These are phyloP conservation scores for Augiades crinisus DNA, from an alignment of 2,888 invertebrate genomes.

Conservation along the genomic window DNA sequence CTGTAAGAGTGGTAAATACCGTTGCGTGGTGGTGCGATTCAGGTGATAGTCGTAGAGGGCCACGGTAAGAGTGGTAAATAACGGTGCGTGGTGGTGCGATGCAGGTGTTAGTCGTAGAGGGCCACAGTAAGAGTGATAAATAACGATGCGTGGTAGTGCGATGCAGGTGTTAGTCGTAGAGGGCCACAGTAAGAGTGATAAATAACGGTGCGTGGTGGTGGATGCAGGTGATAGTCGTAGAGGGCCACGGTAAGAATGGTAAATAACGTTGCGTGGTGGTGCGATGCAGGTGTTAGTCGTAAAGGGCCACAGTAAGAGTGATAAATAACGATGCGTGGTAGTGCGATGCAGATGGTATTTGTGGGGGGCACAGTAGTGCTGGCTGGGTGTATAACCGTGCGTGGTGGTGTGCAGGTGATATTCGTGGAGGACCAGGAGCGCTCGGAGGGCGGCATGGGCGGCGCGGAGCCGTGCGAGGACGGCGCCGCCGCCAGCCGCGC, in stretches of 20 bases:
- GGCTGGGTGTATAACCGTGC: not conserved
- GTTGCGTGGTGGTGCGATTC: constrained; percentile 66
- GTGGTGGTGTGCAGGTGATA: constrained; percentile 56
- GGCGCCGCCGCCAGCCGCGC: constrained; percentile 39
- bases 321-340: too few species aligned
- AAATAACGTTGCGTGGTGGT: constrained; percentile 11
- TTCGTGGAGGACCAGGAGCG: constrained; percentile 76
- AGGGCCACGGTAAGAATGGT: too few species aligned
- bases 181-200: constrained; percentile 61
- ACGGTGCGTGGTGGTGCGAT: constrained; percentile 12
- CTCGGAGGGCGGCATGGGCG: constrained; percentile 56
- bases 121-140: not conserved
- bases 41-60: too few species aligned
- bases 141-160: constrained; percentile 16
- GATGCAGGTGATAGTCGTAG: constrained; percentile 54
- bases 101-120: too few species aligned
- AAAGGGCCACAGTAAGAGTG: too few species aligned
- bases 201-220: constrained; percentile 69
- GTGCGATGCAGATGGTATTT: too few species aligned
- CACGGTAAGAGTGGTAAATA: not conserved
- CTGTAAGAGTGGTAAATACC: constrained; percentile 54
- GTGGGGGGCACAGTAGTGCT: not conserved
- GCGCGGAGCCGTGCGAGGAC: constrained; percentile 63
- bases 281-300: too few species aligned
- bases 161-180: constrained; percentile 78